Base-by-base conservation (phyloP, 92 coral and sea anemone species). In the Anthopleura xanthogrammica region DNA sequence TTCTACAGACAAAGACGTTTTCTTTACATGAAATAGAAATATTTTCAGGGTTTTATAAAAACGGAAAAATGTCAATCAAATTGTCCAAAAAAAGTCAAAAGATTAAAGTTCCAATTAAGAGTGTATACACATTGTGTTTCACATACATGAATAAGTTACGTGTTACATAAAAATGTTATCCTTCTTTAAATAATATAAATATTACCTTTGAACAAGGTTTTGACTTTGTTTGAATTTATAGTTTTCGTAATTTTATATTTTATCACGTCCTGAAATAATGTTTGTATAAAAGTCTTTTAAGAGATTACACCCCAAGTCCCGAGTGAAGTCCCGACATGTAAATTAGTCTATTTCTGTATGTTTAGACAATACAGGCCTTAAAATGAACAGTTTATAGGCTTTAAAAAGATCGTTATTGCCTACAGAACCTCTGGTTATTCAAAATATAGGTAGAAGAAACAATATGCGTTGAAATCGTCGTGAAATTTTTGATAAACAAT, bases 351-450 rank as follows among this genome's bases (percentile, higher is more conserved):
- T 24, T 12, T 68, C 12, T 68, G 4, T 23, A 68, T 23, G 16
- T 68, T 68, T 68, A 68, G 42, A 68, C 74, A 68, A 68, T 68
- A 68, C 74, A 68, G 9, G 42, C 74, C 3, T 9, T 43, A 19
- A 68, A 68, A 68, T 68, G 74, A 68, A 16, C 74, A 68, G 8
- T 23, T 68, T 68, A 68, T 14, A 68, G 36, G 74, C 74, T 68
- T 68, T 68, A 9, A 9, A 24, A 4, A 9, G 4, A 36, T 7
- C 5, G 2, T 1, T 29, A 24, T 5, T 68, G 41, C 42, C 74
- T 36, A 8, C 41, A 23, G 42, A 68, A 68, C 16, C 16, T 3
- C 42, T 68, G 17, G 7, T 68, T 68, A 36, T 68, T 68, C 2
- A 68, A 36, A 9, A 16, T 14, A 24, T 36, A 3, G 2, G 41